Conservation (phyloP, 2,797 vertebrate genomes). For the Acanthis flammea region DNA sequence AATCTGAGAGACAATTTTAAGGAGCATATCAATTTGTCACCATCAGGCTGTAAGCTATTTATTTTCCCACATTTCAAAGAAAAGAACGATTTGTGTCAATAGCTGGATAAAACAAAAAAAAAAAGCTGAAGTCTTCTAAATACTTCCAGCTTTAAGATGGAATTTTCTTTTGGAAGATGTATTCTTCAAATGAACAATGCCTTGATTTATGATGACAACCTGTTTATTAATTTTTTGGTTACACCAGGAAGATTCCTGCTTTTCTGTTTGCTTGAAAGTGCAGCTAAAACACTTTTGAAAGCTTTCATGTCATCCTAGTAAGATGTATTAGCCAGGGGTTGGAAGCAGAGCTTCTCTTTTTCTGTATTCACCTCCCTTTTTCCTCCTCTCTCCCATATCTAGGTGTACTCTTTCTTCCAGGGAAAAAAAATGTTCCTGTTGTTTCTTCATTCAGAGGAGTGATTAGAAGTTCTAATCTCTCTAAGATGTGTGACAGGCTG, state of each 20-base stretch:
- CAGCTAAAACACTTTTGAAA: neutral
- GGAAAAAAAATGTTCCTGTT: neutral
- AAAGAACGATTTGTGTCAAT: neutral
- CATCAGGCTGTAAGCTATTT: neutral
- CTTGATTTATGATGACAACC: neutral
- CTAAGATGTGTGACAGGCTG: neutral
- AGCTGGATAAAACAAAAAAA: neutral
- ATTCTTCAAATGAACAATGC: neutral
- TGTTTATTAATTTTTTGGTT: neutral
- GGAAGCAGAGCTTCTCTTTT: neutral
- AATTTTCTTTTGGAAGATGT: neutral
- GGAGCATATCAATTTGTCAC: neutral
- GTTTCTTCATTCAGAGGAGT: neutral
- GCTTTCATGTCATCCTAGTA: neutral
- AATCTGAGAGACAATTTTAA: neutral
- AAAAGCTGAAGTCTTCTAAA: neutral
- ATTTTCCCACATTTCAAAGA: neutral
- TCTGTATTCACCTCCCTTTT: neutral
- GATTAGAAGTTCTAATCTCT: neutral
- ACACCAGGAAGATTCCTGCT: neutral
- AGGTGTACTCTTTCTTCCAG: neutral
- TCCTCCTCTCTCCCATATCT: neutral
- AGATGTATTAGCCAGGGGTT: neutral
- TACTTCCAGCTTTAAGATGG: neutral
- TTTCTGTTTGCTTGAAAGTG: neutral